Evolutionary conservation across 2,888 invertebrate species (phyloP), one percentile per base, ranked within the genome.

Genomic region (Drosophila prolongata): DNA sequence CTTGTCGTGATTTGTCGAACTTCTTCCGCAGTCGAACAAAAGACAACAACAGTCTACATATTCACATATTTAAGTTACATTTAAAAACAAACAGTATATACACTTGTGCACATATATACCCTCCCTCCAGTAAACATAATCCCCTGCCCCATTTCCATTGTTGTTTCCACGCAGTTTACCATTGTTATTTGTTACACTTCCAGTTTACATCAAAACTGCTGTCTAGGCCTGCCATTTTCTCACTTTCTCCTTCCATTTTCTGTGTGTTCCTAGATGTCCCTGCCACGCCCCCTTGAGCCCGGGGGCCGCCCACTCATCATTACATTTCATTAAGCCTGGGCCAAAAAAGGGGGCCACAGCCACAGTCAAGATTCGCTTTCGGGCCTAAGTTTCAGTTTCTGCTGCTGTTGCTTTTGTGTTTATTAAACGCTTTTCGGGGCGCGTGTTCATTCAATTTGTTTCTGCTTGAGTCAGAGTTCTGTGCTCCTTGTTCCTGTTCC

Each of bases 361-460:
- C 64, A 46, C 47, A 66, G 67, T 56, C 49, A 53, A 55, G 55
- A 53, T 40, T 69, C 68, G 57, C 40, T 35, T 49, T 52, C 57
- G 55, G 40, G 66, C 46, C 70, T 47, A 70, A 46, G 71, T 43
- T 40, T 37, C 16, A 42, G 74, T 30, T 44, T 24, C 35, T 55
- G 50, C 54, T 47, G 47, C 34, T 62, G 65, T 50, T 78, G 72
- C 70, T 85, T 87, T 89, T 83, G 89, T 83, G 77, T 87, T 87
- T 83, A 89, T 89, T 88, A 89, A 83, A 85, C 80, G 83, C 42
- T 89, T 89, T 89, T 87, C 56, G 79, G 86, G 87, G 89, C 88
- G 83, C 86, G 86, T 83, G 75, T 89, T 89, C 82, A 89, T 89
- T 89, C 89, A 89, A 83, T 89, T 89, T 83, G 87, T 69, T 87